A percentile compares a stretch with the other conserved stretches of the same genome.
These are phyloP conservation scores for Sebastes miniatus DNA, from an alignment of 2,797 vertebrate genomes.

Conservation along the genomic window DNA sequence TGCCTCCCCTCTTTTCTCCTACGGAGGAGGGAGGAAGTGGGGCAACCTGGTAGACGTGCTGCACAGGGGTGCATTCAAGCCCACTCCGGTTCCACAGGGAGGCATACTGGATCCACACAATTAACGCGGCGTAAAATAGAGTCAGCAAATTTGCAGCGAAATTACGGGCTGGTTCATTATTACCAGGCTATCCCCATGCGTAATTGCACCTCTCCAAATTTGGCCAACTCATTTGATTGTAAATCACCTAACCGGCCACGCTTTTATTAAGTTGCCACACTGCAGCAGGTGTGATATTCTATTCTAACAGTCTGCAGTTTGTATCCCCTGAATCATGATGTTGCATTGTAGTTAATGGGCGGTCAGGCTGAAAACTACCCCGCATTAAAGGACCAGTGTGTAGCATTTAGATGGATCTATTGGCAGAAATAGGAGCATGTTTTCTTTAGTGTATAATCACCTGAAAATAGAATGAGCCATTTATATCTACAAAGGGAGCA, in stretches of 20 bases:
- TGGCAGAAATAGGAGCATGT: not conserved
- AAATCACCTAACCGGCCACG: slow-evolving; percentile 45
- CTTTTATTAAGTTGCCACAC: slow-evolving; percentile 41
- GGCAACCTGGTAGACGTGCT: slow-evolving; percentile 58
- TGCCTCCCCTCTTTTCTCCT: slow-evolving; percentile 49
- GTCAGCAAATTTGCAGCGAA: slow-evolving; percentile 63
- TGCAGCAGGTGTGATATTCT: slow-evolving; percentile 9
- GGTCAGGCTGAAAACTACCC: not conserved
- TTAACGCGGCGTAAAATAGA: slow-evolving; percentile 59
- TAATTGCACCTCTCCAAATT: slow-evolving; percentile 52
- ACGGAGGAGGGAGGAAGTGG: slow-evolving; percentile 72
- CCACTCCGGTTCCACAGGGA: slow-evolving; percentile 49
- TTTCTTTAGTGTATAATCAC: not conserved
- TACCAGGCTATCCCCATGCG: slow-evolving; percentile 45
- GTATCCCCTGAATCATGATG: not conserved
- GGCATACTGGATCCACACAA: slow-evolving; percentile 61
- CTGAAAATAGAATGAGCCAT: not conserved
- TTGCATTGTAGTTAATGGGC: not conserved
- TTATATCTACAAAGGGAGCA: not conserved
- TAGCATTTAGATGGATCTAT: not conserved
- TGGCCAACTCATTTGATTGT: slow-evolving; percentile 56
- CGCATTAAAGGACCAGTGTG: not conserved
- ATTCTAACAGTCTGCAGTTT: not conserved
- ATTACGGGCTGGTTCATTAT: slow-evolving; percentile 65
- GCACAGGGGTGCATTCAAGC: slow-evolving; percentile 51